These are phyloP conservation scores for Polydrusus tereticollis DNA, from an alignment of 2,888 invertebrate species.

Conservation along the genomic window DNA sequence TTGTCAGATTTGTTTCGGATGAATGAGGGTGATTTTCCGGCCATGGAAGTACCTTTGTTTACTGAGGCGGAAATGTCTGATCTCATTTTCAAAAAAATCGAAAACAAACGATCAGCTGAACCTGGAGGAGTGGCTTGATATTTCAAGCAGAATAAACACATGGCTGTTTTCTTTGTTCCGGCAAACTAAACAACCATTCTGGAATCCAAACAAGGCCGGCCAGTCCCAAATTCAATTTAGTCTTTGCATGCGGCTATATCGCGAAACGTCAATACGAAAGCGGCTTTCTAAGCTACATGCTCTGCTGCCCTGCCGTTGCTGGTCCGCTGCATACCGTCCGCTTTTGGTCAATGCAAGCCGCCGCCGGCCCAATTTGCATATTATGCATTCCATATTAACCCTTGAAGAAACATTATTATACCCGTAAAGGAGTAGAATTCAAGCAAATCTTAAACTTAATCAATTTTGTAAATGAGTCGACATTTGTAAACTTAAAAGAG, in stretches of 20 bases:
- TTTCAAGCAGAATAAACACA: constrained; percentile 79
- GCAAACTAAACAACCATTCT: constrained; percentile 79
- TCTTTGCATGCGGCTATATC: constrained; percentile 69
- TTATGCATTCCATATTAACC: neutral
- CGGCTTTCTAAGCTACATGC: constrained; percentile 45
- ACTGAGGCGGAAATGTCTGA: too few species aligned
- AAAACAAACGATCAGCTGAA: too few species aligned
- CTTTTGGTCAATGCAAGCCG: constrained; percentile 1
- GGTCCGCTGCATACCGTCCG: constrained; percentile 30
- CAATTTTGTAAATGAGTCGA: too few species aligned
- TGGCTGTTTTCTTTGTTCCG: constrained; percentile 80
- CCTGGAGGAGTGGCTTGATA: constrained; percentile 69
- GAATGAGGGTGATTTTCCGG: too few species aligned
- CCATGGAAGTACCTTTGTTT: too few species aligned
- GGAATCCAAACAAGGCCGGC: constrained; percentile 77
- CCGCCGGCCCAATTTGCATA: constrained; percentile 36
- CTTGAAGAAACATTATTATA: constrained; percentile 3
- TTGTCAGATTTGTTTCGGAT: too few species aligned
- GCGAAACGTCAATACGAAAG: constrained; percentile 66
- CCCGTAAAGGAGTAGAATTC: too few species aligned
- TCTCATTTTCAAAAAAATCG: too few species aligned
- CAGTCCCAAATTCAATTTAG: constrained; percentile 78
- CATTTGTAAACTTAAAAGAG: too few species aligned
- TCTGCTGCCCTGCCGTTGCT: constrained; percentile 22
- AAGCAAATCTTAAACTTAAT: too few species aligned